Evolutionary conservation across 2,888 invertebrate species (phyloP), one percentile per base, ranked within the genome.

Genomic region (Mesoligia furuncula): DNA sequence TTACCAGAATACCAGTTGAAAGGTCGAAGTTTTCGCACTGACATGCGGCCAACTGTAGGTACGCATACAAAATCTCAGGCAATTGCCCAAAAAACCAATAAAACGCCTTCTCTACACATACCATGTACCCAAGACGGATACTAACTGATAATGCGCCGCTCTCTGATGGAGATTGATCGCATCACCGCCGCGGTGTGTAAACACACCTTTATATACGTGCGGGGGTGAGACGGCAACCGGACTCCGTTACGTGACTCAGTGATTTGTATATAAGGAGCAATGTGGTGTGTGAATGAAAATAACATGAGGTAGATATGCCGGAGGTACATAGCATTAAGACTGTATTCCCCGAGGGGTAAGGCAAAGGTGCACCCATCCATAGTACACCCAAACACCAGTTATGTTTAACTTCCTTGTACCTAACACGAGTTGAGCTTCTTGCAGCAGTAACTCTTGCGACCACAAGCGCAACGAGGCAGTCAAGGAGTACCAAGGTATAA

Each of bases 151-250:
- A 94, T 93, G 92, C 90, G 91, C 85, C 92, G 93, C 90, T 91
- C 85, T 87, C 91, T 95, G 96, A 96, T 95, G 95, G 95, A 95
- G 96, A 96, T 96, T 94, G 95, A 96, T 96, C 90, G 92, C 92
- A 85, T 85, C 88, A 86, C 83, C 83, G 88, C 84, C 81, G 90
- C 81, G 77, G 83, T 90, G 91, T 94, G 94, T 94, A 93, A 93
- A 95, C 95, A 95, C 92, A 92, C 93, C 95, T 95, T 94, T 93
- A 93, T 91, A 90, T 93, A 90, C 89, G 83, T 84, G 87, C 72
- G 84, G 88, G 89, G 89, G 90, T 85, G 85, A 84, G 83, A 84
- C 75, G 77, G 83, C 75, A 81, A 88, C 93, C 88, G 94, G 95
- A 95, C 95, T 91, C 88, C 90, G 88, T 91, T 93, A 94, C 93